Evolutionary conservation across 2,797 vertebrate species (phyloP).

Genomic region (Poeciliopsis gracilis): DNA sequence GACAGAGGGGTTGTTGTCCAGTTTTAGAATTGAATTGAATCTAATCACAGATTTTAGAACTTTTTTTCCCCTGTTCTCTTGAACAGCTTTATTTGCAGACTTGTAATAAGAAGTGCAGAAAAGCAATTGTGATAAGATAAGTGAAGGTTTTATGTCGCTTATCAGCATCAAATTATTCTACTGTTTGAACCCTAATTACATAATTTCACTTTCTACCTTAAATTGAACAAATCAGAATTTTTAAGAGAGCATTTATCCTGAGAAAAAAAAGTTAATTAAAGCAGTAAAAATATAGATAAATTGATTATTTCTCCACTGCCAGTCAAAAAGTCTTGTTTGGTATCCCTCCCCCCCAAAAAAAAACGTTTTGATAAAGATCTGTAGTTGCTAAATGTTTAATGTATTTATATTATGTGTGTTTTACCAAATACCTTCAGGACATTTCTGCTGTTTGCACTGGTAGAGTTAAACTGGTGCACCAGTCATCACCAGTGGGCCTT

Average conservation of each 20-base stretch:
- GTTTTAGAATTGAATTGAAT: not conserved
- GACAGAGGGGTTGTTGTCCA: not conserved
- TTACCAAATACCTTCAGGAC: not conserved
- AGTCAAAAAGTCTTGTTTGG: not conserved
- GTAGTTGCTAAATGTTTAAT: not conserved
- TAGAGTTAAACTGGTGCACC: not conserved
- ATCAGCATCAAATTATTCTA: constrained; percentile 26
- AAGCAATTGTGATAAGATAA: constrained; percentile 40
- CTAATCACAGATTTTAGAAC: not conserved
- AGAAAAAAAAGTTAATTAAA: not conserved
- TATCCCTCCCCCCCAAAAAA: not conserved
- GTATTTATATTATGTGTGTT: not conserved
- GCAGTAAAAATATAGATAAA: not conserved
- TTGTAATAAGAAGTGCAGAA: constrained; percentile 41
- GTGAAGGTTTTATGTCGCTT: constrained; percentile 27
- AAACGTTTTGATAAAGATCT: not conserved
- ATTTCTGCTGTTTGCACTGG: not conserved
- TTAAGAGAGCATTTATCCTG: not conserved
- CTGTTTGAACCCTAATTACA: constrained; percentile 13
- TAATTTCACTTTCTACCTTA: constrained; percentile 8
- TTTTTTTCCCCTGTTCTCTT: not conserved
- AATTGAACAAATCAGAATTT: not conserved
- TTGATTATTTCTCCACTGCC: not conserved
- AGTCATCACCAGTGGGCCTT: not conserved
- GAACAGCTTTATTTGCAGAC: constrained; percentile 15